These are phyloP conservation scores for Turnix velox DNA, from an alignment of 2,113 vertebrate genomes.

Conservation along the genomic window DNA sequence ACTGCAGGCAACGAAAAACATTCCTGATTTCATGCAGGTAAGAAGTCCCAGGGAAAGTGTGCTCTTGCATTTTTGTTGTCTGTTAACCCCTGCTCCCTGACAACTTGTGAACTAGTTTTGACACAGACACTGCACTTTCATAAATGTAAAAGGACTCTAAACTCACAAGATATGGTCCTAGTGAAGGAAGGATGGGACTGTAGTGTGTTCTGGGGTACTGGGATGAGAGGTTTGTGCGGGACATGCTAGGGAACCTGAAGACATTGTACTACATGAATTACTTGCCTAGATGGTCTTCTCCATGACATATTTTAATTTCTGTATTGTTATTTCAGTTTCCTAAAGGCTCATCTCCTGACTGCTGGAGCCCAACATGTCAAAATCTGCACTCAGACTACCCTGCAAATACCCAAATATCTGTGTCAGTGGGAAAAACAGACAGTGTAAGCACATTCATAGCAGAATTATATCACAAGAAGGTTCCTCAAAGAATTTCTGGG, in stretches of 20 bases:
- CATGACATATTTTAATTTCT: background rate
- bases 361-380: background rate
- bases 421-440: background rate
- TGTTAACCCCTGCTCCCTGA: background rate
- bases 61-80: background rate
- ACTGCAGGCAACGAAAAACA: background rate
- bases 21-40: background rate
- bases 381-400: background rate
- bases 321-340: background rate
- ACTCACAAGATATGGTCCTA: background rate
- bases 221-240: background rate
- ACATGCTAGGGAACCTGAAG: background rate
- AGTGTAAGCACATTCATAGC: background rate
- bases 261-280: background rate
- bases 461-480: background rate
- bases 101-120: background rate
- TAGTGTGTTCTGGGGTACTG: background rate
- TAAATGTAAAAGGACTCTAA: background rate
- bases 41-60: background rate
- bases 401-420: background rate
- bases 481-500: background rate
- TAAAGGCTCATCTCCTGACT: background rate
- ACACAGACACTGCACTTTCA: background rate
- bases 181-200: background rate
- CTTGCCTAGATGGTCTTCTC: background rate